A percentile compares a stretch with the other conserved stretches of the same genome.
Evolutionary conservation across 2,797 vertebrate genomes (phyloP).

Genomic region (Columba guinea): DNA sequence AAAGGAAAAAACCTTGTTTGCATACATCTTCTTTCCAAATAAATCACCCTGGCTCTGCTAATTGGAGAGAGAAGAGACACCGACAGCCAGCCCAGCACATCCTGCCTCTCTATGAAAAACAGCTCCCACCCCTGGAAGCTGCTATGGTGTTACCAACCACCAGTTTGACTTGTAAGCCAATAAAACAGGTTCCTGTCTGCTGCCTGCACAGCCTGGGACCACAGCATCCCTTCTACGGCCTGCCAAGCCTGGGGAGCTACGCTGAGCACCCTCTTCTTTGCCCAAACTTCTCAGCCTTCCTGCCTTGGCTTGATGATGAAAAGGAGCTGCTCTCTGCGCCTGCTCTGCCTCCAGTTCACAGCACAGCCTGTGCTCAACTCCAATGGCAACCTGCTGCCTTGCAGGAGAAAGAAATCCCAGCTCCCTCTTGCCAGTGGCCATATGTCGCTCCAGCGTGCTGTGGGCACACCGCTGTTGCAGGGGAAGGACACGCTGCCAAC

Average conservation of each 20-base stretch:
- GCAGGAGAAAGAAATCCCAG: background rate
- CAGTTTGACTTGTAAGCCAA: background rate
- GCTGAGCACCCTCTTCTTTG: background rate
- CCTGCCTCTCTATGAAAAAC: background rate
- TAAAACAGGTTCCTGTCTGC: background rate
- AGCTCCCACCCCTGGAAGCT: conserved; percentile 11
- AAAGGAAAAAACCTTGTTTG: background rate
- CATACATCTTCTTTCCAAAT: background rate
- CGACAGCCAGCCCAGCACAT: background rate
- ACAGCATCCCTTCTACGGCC: background rate
- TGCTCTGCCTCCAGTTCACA: background rate
- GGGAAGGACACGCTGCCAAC: conserved; percentile 40
- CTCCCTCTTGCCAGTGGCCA: conserved; percentile 21
- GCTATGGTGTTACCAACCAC: fast-evolving
- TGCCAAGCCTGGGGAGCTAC: fast-evolving
- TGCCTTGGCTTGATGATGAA: background rate
- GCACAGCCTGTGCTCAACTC: background rate
- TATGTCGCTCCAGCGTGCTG: conserved; percentile 10
- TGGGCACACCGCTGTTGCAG: background rate
- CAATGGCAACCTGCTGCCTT: background rate
- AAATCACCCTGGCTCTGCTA: background rate
- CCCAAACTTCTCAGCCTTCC: fast-evolving
- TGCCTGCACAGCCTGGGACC: background rate
- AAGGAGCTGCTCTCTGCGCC: background rate
- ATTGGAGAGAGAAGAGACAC: background rate